phyloP scores from a whole-genome alignment of 2,888 invertebrate genomes.

The Dyspetes luteomarginatus region DNA sequence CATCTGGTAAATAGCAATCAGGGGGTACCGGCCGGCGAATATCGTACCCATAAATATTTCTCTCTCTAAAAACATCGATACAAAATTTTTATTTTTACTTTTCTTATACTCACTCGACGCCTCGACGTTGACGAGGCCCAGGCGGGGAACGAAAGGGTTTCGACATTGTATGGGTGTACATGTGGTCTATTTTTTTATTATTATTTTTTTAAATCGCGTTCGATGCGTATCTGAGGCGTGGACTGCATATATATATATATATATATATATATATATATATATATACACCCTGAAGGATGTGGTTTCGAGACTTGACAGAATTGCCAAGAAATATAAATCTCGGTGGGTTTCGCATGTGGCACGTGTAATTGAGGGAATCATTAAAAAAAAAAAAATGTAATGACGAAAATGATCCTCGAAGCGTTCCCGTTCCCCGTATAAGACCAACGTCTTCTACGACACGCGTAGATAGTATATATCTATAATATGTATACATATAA shows the following conservation, averaged over 20 bases:
- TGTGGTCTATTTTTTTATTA: background rate
- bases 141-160: constrained; percentile 61
- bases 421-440: constrained; percentile 60
- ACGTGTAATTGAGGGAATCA: constrained; percentile 11
- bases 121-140: constrained; percentile 60
- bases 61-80: constrained; percentile 78
- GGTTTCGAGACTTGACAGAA: constrained; percentile 18
- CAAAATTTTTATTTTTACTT: constrained; percentile 69
- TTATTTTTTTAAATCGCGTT: background rate
- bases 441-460: constrained; percentile 62
- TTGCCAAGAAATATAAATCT: constrained; percentile 33
- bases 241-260: too few species aligned
- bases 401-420: constrained; percentile 46
- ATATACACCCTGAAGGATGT: constrained; percentile 47
- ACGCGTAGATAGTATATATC: constrained; percentile 57
- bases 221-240: constrained; percentile 5
- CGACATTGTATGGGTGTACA: constrained; percentile 18
- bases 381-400: constrained; percentile 2
- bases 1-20: constrained; percentile 64
- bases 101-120: constrained; percentile 61
- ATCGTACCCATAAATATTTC: constrained; percentile 76
- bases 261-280: background rate
- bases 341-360: constrained; percentile 46
- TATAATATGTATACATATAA: constrained; percentile 57
- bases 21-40: constrained; percentile 68